phyloP scores from a whole-genome alignment of 2,113 vertebrate species.

The Abramis brama region DNA sequence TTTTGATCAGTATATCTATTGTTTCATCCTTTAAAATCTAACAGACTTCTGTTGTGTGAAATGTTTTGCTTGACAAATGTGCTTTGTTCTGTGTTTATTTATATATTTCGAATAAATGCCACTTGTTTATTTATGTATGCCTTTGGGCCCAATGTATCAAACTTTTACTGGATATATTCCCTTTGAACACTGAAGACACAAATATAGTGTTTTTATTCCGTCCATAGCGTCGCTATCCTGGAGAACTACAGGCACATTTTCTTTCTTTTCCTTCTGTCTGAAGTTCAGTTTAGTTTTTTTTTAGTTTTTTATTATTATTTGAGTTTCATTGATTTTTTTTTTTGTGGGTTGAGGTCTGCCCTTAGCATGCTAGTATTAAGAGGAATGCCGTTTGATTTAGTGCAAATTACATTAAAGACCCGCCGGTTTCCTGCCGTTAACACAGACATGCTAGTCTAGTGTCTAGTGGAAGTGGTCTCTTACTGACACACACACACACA shows the following conservation, averaged over 20 bases:
- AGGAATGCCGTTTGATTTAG: conserved; percentile 56
- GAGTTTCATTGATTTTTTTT: conserved; percentile 3
- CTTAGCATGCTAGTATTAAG: conserved; percentile 36
- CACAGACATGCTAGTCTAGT: conserved; percentile 46
- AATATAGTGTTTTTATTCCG: not conserved
- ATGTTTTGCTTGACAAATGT: not conserved
- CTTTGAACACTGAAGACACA: not conserved
- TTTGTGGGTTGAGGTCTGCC: conserved; percentile 48
- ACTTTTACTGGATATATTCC: not conserved
- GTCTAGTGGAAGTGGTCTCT: conserved; percentile 65
- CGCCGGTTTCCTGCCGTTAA: conserved; percentile 62
- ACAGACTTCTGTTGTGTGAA: no score
- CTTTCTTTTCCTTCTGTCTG: not conserved
- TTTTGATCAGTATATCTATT: no score
- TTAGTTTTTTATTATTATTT: not conserved
- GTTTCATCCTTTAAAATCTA: no score
- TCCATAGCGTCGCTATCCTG: not conserved
- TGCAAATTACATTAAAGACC: conserved; percentile 56
- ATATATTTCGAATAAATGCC: not conserved
- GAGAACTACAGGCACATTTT: not conserved
- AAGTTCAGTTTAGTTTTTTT: not conserved
- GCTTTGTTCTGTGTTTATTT: not conserved
- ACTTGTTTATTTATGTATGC: not conserved
- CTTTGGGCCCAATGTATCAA: not conserved
- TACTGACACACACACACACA: conserved; percentile 45